Conservation (phyloP, 2,888 invertebrate species). For the Selenia dentaria region DNA sequence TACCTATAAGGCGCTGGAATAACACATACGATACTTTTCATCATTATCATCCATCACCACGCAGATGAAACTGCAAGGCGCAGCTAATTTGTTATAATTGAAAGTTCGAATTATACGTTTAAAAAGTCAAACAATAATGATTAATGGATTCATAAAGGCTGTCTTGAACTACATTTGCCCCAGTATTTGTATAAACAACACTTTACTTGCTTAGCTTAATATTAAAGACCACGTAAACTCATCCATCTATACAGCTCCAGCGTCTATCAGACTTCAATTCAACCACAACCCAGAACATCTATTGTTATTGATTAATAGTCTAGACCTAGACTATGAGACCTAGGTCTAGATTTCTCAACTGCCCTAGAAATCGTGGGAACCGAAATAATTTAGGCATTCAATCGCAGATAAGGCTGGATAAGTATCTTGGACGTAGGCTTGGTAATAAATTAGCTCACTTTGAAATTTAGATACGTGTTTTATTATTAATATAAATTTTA, state of each 20-base stretch:
- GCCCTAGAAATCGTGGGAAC: conserved; percentile 27
- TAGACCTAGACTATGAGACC: conserved; percentile 6
- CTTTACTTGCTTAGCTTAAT: neutral
- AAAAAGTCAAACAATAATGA: no score
- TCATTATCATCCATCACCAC: no score
- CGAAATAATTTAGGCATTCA: conserved; percentile 21
- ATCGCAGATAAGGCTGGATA: conserved; percentile 8
- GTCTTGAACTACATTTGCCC: no score
- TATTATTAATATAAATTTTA: neutral
- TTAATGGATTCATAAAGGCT: no score
- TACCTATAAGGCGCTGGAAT: no score
- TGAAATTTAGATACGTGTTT: conserved; percentile 4
- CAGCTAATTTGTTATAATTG: no score
- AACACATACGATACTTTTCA: no score
- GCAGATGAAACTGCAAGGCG: no score
- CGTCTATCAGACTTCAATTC: conserved; percentile 3
- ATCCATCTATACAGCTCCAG: conserved; percentile 9
- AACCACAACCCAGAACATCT: conserved; percentile 4
- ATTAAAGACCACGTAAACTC: neutral
- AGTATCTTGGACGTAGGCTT: conserved; percentile 13
- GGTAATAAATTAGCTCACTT: conserved; percentile 7
- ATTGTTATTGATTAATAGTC: conserved; percentile 25
- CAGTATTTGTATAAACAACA: no score
- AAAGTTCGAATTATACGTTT: no score
- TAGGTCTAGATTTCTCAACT: conserved; percentile 2